Percentiles rank a stretch among this genome's conserved stretches.
Conservation (phyloP, 1,140 invertebrate genomes). For the Scaptomyza pallida region DNA sequence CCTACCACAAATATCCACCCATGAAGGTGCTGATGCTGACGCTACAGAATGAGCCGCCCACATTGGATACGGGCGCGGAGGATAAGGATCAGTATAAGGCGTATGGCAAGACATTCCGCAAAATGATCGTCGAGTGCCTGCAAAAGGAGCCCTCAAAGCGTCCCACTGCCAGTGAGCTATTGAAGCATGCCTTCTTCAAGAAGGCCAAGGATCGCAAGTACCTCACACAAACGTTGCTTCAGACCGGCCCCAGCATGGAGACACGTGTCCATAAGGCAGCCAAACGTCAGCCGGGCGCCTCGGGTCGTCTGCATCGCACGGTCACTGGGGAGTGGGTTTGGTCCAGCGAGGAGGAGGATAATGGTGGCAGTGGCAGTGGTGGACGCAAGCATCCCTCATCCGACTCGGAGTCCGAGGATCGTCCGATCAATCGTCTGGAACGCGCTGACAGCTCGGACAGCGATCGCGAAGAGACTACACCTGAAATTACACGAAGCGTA, state of each 20-base stretch:
- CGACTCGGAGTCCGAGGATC: conserved; percentile 84
- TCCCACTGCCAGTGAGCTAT: conserved; percentile 97
- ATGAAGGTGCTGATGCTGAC: conserved; percentile 99
- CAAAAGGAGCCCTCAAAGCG: conserved; percentile 97
- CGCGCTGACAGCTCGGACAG: conserved; percentile 86
- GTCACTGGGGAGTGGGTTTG: conserved; percentile 99
- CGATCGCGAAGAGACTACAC: conserved; percentile 72
- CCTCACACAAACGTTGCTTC: conserved; percentile 94
- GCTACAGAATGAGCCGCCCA: conserved; percentile 98
- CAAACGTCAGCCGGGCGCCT: conserved; percentile 94
- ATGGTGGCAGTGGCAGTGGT: conserved; percentile 59
- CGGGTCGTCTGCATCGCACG: conserved; percentile 95
- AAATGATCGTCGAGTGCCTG: conserved; percentile 97
- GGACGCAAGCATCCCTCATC: conserved; percentile 78
- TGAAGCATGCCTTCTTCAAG: conserved; percentile 99
- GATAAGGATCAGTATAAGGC: conserved; percentile 99
- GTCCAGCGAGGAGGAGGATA: conserved; percentile 92
- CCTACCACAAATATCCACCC: conserved; percentile 99
- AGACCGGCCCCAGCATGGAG: conserved; percentile 93
- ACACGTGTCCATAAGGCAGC: conserved; percentile 95
- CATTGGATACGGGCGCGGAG: conserved; percentile 96
- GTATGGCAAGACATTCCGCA: conserved; percentile 98
- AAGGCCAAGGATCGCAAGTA: conserved; percentile 99
- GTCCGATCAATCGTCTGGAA: conserved; percentile 86
- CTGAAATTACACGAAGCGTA: conserved; percentile 70